Evolutionary conservation across 2,797 vertebrate genomes (phyloP), one percentile per base, ranked within the genome.

Genomic region (Rachycentron canadum): DNA sequence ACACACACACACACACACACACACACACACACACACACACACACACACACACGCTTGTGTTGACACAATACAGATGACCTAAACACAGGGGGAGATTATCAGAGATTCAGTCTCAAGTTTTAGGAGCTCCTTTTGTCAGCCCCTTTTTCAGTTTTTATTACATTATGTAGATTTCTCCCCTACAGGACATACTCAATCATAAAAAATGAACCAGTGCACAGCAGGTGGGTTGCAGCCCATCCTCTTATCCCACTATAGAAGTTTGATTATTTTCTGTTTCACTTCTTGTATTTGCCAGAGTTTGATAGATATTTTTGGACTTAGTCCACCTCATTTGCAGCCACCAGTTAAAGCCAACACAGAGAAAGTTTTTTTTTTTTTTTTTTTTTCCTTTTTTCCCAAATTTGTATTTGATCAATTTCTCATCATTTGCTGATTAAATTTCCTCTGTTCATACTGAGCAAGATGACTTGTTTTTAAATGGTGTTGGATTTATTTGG

Each of bases 31-130:
- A n/a, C n/a, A n/a, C n/a, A n/a, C n/a, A n/a, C n/a, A n/a, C n/a
- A n/a, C n/a, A n/a, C n/a, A n/a, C n/a, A 61, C 74, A 73, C 79
- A 69, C 72, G 77, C 78, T 73, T 75, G 59, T 90, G 88, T 91
- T 91, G 88, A 91, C 87, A 91, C 85, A 90, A 83, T 82, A 89
- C 56, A 84, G 78, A 90, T 88, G 89, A 90, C 83, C 76, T 77
- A 69, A 87, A 84, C 86, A 79, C 78, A 73, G 65, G 67, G 63
- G 71, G 75, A 73, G 77, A 89, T 89, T 70, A 87, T 79, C 79
- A 77, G 41, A 65, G 73, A 85, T 87, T 10, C 7, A 17, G 80
- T 86, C 62, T 73, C 82, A 55, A 28, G 70, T 71, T 80, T 43
- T 14, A 68, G 70, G 26, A 66, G 73, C 77, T n/a, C 56, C 60